phyloP scores from a whole-genome alignment of 2,797 vertebrate species.

The Triplophysa bombifrons region DNA sequence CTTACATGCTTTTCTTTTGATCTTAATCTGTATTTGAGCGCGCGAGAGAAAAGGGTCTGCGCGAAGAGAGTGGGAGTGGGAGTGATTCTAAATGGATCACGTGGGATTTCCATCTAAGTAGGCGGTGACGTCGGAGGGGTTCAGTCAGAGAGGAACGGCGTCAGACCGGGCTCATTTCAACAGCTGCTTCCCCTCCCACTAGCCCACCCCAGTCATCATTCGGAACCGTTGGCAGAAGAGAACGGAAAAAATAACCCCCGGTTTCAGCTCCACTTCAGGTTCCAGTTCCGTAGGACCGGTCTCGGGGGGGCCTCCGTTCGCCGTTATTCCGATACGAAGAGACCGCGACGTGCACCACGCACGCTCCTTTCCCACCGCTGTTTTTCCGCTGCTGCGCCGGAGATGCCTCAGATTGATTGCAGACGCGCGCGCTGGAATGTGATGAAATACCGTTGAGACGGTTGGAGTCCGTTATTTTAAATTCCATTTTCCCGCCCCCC shows the following conservation, averaged over 20 bases:
- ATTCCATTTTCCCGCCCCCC: not conserved
- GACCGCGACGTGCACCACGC: not conserved
- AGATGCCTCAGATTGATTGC: conserved; percentile 21
- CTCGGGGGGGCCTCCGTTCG: conserved; percentile 7
- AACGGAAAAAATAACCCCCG: not conserved
- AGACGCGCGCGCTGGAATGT: conserved; percentile 6
- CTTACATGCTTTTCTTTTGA: too few relatives aligned
- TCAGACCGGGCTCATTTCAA: conserved; percentile 35
- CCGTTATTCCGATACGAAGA: conserved; percentile 6
- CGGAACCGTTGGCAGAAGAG: conserved; percentile 37
- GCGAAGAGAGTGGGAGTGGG: conserved; percentile 37
- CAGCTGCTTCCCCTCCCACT: conserved; percentile 59
- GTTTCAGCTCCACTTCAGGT: conserved; percentile 13
- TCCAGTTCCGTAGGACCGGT: conserved; percentile 16
- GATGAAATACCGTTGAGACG: not conserved
- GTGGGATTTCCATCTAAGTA: conserved; percentile 74
- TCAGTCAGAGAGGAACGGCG: conserved; percentile 63
- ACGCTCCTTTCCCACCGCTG: conserved; percentile 20
- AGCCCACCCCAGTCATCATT: conserved; percentile 27
- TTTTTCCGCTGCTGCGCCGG: conserved; percentile 22
- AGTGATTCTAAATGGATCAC: conserved; percentile 67
- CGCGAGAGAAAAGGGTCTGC: not conserved
- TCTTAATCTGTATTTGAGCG: not conserved
- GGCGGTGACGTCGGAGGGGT: conserved; percentile 74
- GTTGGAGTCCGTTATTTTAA: conserved; percentile 26